Conservation (phyloP, 2,888 invertebrate species). For the Baronia brevicornis region DNA sequence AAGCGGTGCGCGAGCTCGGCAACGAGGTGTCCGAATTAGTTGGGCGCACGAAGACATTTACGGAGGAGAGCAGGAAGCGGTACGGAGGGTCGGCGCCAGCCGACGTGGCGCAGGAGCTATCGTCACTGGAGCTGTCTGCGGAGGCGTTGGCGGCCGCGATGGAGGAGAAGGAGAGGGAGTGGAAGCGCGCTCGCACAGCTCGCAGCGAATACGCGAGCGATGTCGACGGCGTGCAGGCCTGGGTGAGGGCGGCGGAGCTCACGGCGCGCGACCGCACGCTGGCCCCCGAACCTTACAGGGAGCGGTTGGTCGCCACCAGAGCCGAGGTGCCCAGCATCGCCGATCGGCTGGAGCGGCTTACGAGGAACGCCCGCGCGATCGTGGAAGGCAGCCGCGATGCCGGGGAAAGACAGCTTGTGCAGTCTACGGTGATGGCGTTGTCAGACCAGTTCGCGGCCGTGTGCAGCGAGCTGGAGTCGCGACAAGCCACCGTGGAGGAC, state of each 20-base stretch:
- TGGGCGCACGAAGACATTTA: conserved; percentile 74
- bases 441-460: conserved; percentile 87
- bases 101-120: conserved; percentile 87
- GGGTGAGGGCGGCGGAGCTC: conserved; percentile 89
- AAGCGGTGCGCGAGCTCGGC: conserved; percentile 75
- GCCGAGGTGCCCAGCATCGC: conserved; percentile 81
- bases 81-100: conserved; percentile 82
- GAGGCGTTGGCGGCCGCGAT: conserved; percentile 86
- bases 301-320: conserved; percentile 84
- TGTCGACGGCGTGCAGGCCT: conserved; percentile 86
- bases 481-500: conserved; percentile 88
- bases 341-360: conserved; percentile 86
- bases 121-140: conserved; percentile 86
- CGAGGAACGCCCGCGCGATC: conserved; percentile 85
- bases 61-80: conserved; percentile 75
- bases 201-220: conserved; percentile 87
- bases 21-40: conserved; percentile 75
- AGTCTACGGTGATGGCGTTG: conserved; percentile 83
- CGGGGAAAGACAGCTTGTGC: conserved; percentile 84
- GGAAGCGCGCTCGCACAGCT: conserved; percentile 88
- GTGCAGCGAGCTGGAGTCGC: conserved; percentile 86
- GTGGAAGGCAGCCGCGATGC: conserved; percentile 87
- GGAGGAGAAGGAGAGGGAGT: conserved; percentile 92
- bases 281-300: conserved; percentile 85
- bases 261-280: conserved; percentile 87